Conservation (phyloP, 2,888 invertebrate genomes). For the Galerucella calmariensis region DNA sequence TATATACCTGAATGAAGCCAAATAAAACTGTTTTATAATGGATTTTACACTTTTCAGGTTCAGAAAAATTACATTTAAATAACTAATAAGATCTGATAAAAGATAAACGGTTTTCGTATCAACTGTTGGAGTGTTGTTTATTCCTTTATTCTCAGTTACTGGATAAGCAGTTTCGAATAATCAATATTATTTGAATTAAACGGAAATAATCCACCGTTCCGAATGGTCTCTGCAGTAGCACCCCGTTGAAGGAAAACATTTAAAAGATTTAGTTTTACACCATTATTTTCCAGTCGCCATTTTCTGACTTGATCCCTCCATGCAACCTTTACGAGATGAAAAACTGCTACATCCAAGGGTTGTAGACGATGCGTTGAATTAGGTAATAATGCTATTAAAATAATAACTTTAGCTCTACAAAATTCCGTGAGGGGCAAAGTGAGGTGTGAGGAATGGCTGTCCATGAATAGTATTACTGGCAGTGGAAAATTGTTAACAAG, state of each 20-base stretch:
- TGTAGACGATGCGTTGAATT: slow-evolving; percentile 22
- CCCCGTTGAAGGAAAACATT: no score
- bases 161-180: background rate
- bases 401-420: slow-evolving; percentile 25
- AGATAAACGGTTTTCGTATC: background rate
- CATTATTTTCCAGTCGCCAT: no score
- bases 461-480: slow-evolving; percentile 15
- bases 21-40: no score
- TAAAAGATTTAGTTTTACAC: no score
- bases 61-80: no score
- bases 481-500: slow-evolving; percentile 8
- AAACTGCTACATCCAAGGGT: slow-evolving; percentile 22
- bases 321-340: background rate
- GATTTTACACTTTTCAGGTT: no score
- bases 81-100: no score
- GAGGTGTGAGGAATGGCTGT: slow-evolving; percentile 22
- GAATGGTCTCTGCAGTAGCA: background rate
- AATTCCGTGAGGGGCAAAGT: slow-evolving; percentile 21
- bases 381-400: slow-evolving; percentile 16
- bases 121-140: background rate
- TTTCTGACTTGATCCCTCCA: slow-evolving; percentile 2
- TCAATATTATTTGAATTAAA: background rate
- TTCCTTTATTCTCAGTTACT: background rate
- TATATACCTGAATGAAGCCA: no score
- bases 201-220: slow-evolving; percentile 7